Conservation (phyloP, 2,113 vertebrate genomes). For the Heptranchias perlo region DNA sequence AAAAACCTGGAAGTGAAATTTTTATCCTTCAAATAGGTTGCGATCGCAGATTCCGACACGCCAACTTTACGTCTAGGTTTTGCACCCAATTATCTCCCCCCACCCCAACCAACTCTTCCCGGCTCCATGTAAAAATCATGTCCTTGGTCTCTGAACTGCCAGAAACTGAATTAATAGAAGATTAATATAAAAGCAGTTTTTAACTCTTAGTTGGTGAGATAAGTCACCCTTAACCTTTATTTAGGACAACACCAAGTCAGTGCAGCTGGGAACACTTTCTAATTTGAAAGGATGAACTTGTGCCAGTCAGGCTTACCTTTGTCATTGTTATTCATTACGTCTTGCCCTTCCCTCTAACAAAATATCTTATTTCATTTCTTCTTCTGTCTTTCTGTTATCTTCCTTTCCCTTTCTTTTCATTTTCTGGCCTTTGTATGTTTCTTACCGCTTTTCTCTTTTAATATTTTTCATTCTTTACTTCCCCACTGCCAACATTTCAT, state of each 20-base stretch:
- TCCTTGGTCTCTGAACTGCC: not conserved
- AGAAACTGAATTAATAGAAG: not conserved
- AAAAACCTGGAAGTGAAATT: too few species aligned
- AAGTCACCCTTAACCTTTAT: not conserved
- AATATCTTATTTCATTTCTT: too few species aligned
- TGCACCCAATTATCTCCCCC: too few species aligned
- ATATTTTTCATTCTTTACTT: not conserved
- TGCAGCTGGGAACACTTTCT: not conserved
- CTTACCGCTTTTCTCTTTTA: not conserved
- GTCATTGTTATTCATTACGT: not conserved
- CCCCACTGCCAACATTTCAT: not conserved
- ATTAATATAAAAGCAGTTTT: not conserved
- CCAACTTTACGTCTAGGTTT: too few species aligned
- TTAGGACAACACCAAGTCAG: not conserved
- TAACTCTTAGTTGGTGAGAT: not conserved
- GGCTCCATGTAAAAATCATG: too few species aligned
- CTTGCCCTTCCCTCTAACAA: not conserved
- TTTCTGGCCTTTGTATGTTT: not conserved
- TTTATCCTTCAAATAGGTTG: too few species aligned
- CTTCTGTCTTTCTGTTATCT: not conserved
- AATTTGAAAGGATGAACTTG: not conserved
- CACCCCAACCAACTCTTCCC: too few species aligned
- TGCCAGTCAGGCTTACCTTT: not conserved
- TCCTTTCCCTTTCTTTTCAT: not conserved
- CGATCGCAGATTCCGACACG: too few species aligned